A percentile compares a stretch with the other conserved stretches of the same genome.
phyloP scores from a whole-genome alignment of 2,888 invertebrate species.

The Polylopha cassiicola region DNA sequence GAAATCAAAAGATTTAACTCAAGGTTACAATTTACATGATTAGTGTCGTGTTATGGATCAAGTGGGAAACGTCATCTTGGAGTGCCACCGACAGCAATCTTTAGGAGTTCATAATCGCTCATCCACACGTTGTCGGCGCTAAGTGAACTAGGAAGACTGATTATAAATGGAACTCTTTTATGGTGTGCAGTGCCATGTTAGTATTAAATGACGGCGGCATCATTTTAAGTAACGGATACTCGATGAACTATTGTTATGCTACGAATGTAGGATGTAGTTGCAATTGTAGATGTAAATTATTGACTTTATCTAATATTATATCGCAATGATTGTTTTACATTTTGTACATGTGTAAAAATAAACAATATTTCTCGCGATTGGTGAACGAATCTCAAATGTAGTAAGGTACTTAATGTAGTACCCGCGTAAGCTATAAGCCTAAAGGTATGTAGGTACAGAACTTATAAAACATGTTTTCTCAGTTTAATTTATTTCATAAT shows the following conservation, averaged over 20 bases:
- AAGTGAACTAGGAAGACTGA: slow-evolving; percentile 58
- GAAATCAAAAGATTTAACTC: slow-evolving; percentile 14
- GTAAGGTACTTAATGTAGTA: slow-evolving; percentile 40
- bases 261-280: slow-evolving; percentile 28
- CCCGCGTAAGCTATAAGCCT: slow-evolving; percentile 15
- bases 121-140: slow-evolving; percentile 1
- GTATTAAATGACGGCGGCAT: slow-evolving; percentile 54
- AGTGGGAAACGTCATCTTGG: too few species aligned
- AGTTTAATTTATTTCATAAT: slow-evolving; percentile 34
- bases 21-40: slow-evolving; percentile 25
- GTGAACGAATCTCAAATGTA: slow-evolving; percentile 62
- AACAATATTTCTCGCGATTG: slow-evolving; percentile 43
- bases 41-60: slow-evolving; percentile 14
- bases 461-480: slow-evolving; percentile 48
- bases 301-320: slow-evolving; percentile 12
- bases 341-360: slow-evolving; percentile 35
- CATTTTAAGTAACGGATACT: slow-evolving; percentile 43
- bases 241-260: slow-evolving; percentile 34
- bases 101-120: too few species aligned
- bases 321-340: too few species aligned
- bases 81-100: too few species aligned
- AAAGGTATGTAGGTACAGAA: slow-evolving; percentile 19
- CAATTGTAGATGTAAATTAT: slow-evolving; percentile 12
- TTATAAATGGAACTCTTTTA: slow-evolving; percentile 56
- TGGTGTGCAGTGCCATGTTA: slow-evolving; percentile 74